phyloP scores from a whole-genome alignment of 2,888 invertebrate genomes.

The Gandaritis pyraliata region DNA sequence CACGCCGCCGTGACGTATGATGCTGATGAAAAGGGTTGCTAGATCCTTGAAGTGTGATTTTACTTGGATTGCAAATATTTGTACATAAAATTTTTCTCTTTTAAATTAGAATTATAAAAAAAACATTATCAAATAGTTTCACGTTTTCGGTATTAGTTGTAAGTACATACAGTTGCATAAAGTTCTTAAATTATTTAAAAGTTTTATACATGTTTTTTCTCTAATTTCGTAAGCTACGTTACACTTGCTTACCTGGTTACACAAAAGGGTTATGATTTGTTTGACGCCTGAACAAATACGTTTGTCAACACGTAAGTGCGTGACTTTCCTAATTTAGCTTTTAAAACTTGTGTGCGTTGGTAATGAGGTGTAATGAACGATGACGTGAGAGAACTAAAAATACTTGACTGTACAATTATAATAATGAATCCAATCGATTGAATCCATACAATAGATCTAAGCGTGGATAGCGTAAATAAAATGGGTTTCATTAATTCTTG shows the following conservation, averaged over 20 bases:
- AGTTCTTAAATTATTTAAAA: no score
- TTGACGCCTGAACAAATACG: slow-evolving; percentile 14
- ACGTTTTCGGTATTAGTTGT: no score
- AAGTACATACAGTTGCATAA: no score
- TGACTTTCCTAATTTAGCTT: slow-evolving; percentile 25
- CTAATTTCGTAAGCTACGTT: not conserved
- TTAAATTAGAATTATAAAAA: no score
- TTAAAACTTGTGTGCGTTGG: slow-evolving; percentile 17
- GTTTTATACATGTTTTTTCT: no score
- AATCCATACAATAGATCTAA: no score
- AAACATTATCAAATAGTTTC: no score
- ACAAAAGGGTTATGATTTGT: slow-evolving; percentile 16
- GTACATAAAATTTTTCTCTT: no score
- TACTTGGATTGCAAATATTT: no score
- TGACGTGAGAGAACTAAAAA: slow-evolving; percentile 17
- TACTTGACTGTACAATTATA: not conserved
- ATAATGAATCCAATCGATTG: no score
- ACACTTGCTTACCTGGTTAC: not conserved
- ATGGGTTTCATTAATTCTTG: no score
- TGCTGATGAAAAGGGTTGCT: slow-evolving; percentile 7
- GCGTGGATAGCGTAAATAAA: no score
- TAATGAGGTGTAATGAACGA: slow-evolving; percentile 29
- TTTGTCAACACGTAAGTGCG: slow-evolving; percentile 31
- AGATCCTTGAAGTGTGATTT: not conserved
- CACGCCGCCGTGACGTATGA: slow-evolving; percentile 9